Evolutionary conservation across 2,888 invertebrate species (phyloP), one percentile per base, ranked within the genome.

Genomic region (Aelia acuminata): DNA sequence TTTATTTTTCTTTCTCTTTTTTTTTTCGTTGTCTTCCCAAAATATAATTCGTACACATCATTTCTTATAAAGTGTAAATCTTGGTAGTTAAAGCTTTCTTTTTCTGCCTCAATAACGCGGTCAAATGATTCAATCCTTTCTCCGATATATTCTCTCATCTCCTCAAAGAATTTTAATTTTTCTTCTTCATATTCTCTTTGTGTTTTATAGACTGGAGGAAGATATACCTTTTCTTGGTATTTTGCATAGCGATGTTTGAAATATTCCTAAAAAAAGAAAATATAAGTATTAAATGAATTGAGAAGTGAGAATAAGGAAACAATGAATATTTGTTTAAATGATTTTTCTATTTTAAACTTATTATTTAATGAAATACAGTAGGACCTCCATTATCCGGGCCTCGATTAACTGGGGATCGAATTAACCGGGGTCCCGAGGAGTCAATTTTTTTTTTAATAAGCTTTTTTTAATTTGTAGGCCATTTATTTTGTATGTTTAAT

Each of bases 141-240:
- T 11, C 80, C 80, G 10, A 80, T 80, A 13, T 47, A 39, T 13
- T 80, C 80, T 43, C 80, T 80, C 43, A 80, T 80, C n/a, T 80
- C 43, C 0, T 43, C 80, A 47, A 80, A 80, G 43, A 80, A 80
- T 80, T 11, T 80, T 3, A 80, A 80, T 80, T 47, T 80, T n/a
- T 80, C 43, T n/a, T 80, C 43, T 80, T 80, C 80, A n/a, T 80
- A 80, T 22, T 80, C 43, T 39, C 15, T 80, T 80, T 43, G 43
- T 80, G 80, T 47, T 47, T 47, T 80, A 11, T n/a, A 8, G n/a
- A 43, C 3, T 43, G 80, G 80, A 4, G 80, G 43, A 43, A 80
- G n/a, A 43, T n/a, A 15, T 11, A 39, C n/a, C n/a, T 1, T 80
- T 35, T 13, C 35, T 80, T 43, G 43, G n/a, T n/a, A 80, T n/a